phyloP scores from a whole-genome alignment of 1,140 invertebrate genomes.

The Pseudomyrmex concolor region DNA sequence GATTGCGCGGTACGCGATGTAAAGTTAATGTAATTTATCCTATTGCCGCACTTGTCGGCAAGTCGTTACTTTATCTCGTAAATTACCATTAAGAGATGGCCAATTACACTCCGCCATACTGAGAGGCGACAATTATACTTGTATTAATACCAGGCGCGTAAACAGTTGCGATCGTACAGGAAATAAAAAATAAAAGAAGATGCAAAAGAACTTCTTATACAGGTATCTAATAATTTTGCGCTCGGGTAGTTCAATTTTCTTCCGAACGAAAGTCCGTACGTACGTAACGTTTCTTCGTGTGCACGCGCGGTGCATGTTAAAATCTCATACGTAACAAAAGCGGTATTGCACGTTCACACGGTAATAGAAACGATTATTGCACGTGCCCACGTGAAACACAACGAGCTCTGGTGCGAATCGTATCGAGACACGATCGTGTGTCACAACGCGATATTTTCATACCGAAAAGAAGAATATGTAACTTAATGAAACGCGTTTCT shows the following conservation, averaged over 20 bases:
- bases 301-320: neutral
- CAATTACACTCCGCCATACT: conserved; percentile 57
- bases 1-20: neutral
- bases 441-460: no score
- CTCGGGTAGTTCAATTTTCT: neutral
- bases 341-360: neutral
- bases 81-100: conserved; percentile 50
- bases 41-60: conserved; percentile 47
- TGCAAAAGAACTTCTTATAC: neutral
- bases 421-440: neutral
- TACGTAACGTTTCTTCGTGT: neutral
- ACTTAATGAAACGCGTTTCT: no score
- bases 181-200: conserved; percentile 14
- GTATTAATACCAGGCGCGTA: conserved; percentile 47
- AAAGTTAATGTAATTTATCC: conserved; percentile 58
- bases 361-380: conserved; percentile 17
- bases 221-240: neutral
- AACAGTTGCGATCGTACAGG: conserved; percentile 24
- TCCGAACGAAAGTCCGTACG: neutral
- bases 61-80: conserved; percentile 57
- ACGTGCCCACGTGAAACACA: neutral
- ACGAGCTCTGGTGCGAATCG: neutral
- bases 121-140: conserved; percentile 56
- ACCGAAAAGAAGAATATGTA: no score
- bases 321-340: neutral